Evolutionary conservation across 2,888 invertebrate genomes (phyloP).

Genomic region (Daptonema setosum): DNA sequence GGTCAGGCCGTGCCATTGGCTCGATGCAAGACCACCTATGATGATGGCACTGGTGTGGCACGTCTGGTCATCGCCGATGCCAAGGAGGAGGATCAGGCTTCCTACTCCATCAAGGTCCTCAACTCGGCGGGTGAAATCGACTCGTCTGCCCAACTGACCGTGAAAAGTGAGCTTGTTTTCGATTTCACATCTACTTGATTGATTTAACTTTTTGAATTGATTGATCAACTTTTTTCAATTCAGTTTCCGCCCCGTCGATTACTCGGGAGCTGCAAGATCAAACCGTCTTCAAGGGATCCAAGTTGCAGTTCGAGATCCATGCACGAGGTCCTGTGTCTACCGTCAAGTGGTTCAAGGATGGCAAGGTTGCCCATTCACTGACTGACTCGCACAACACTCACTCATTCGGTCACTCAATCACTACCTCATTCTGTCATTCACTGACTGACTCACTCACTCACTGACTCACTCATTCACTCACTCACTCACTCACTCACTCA

Average conservation of each 20-base stretch:
- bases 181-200: too few relatives aligned
- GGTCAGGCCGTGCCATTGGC: too few relatives aligned
- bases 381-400: too few relatives aligned
- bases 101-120: constrained; percentile 14
- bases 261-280: neutral
- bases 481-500: too few relatives aligned
- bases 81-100: neutral
- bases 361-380: too few relatives aligned
- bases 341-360: constrained; percentile 47
- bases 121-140: constrained; percentile 28
- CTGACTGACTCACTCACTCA: too few relatives aligned
- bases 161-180: constrained; percentile 6
- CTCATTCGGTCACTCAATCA: too few relatives aligned
- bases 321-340: constrained; percentile 58
- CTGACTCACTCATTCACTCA: too few relatives aligned
- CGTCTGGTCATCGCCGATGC: neutral
- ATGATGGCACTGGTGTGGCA: neutral
- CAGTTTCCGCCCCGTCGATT: neutral
- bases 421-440: too few relatives aligned
- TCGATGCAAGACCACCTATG: too few relatives aligned
- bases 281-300: neutral
- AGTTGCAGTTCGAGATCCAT: constrained; percentile 24
- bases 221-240: neutral
- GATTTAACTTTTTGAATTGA: neutral
- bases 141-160: constrained; percentile 12